Base-by-base conservation (phyloP, 2,113 vertebrate species). In the Cottus gobio region DNA sequence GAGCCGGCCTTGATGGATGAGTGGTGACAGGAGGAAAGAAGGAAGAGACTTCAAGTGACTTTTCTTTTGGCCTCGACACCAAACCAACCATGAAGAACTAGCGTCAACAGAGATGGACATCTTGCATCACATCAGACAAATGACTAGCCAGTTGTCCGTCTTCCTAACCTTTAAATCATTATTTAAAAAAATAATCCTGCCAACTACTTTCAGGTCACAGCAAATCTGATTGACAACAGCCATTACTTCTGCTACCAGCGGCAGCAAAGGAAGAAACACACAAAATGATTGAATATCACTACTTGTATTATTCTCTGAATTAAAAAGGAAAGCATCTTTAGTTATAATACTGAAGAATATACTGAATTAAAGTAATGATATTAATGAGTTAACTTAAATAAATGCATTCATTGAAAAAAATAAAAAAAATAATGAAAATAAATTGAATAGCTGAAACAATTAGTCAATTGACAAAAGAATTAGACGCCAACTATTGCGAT, bases 1-100 rank as follows among this genome's bases (percentile, higher is more conserved):
- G 24, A n/a, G 61, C 46, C 58, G 11, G 4, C 28, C 31, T 34
- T 73, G 71, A 87, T 39, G 65, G 80, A 88, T 77, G 28, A 24
- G 65, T 3, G 67, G 64, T 57, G 71, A 78, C 74, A 68, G 64
- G 3, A 26, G 52, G 24, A 42, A 70, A 61, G 9, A 77, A 63
- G n/a, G 26, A 60, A 71, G 68, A 26, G 58, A 52, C 65, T 75
- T 42, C 7, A 42, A 52, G 46, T 58, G 63, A 58, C 69, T 71
- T 70, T 77, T 75, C 37, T 71, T 72, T 77, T 72, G 44, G 50
- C 46, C 48, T 42, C 3, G 22, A 71, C 68, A 44, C 13, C 26
- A 74, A 34, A 34, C 39, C 28, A 26, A 71, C 57, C 34, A 11
- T 37, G 8, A 60, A 73, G 30, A 60, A 37, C 28, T 34, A 54